phyloP scores from a whole-genome alignment of 2,113 vertebrate species.

The Electrona antarctica region DNA sequence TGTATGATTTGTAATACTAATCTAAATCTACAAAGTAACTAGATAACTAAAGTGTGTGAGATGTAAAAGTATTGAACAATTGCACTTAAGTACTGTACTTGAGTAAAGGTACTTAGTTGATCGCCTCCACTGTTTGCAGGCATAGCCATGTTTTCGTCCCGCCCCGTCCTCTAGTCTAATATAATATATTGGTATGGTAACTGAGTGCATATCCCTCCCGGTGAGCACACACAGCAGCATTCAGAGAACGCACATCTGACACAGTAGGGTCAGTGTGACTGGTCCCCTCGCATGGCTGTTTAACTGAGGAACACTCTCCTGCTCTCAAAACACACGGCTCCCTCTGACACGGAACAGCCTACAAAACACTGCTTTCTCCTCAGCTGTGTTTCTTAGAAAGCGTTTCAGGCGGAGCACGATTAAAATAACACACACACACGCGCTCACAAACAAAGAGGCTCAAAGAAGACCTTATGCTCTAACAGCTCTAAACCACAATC shows the following conservation, averaged over 20 bases:
- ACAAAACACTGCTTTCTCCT: constrained; percentile 49
- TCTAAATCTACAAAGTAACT: no score
- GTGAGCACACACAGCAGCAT: constrained; percentile 72
- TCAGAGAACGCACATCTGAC: constrained; percentile 49
- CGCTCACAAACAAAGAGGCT: constrained; percentile 20
- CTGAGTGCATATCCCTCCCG: constrained; percentile 63
- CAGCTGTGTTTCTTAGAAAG: constrained; percentile 43
- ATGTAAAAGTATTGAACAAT: no score
- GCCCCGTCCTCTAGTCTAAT: constrained; percentile 20
- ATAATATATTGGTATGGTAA: no score
- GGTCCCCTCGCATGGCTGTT: constrained; percentile 51
- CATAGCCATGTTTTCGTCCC: constrained; percentile 20
- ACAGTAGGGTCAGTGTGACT: constrained; percentile 72
- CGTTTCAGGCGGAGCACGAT: constrained; percentile 12
- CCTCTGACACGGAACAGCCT: constrained; percentile 45
- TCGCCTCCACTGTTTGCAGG: no score
- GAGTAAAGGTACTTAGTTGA: no score
- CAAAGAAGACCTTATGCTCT: neutral
- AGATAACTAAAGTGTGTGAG: no score
- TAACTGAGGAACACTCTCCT: constrained; percentile 58
- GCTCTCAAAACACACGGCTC: constrained; percentile 53
- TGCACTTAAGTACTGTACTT: no score
- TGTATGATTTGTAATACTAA: no score
- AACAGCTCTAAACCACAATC: neutral
- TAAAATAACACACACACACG: constrained; percentile 13